Conservation (phyloP, 2,888 invertebrate genomes). For the Dryadula phaetusa region DNA sequence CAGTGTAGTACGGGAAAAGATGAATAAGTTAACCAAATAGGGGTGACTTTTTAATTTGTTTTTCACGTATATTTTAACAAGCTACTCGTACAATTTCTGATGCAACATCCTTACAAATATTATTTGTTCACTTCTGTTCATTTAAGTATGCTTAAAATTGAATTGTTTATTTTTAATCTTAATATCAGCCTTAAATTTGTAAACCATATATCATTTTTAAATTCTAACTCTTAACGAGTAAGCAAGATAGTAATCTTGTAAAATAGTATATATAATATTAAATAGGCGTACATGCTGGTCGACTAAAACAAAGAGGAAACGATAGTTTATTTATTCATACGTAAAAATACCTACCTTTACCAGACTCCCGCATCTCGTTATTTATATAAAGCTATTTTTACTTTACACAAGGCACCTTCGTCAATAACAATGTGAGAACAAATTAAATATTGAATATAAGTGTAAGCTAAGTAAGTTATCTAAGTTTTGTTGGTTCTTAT, state of each 20-base stretch:
- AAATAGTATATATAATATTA: background rate
- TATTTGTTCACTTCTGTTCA: background rate
- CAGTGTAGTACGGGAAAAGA: slow-evolving; percentile 14
- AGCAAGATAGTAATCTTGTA: no score
- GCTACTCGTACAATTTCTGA: slow-evolving; percentile 1
- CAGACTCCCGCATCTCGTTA: slow-evolving; percentile 23
- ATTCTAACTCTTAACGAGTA: no score
- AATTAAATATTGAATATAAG: background rate
- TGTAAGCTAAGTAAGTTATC: background rate
- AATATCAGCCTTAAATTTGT: background rate
- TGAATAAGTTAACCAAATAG: slow-evolving; percentile 24
- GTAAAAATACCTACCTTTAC: slow-evolving; percentile 24
- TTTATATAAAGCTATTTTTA: slow-evolving; percentile 27
- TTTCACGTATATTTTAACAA: slow-evolving; percentile 9
- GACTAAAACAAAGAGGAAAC: slow-evolving; percentile 6
- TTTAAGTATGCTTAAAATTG: background rate
- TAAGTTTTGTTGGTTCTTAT: no score
- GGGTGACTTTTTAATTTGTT: slow-evolving; percentile 17
- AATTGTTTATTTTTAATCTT: background rate
- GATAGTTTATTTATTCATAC: slow-evolving; percentile 21
- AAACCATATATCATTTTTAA: no score
- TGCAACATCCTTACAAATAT: background rate
- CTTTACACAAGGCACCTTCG: slow-evolving; percentile 37
- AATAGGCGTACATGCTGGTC: background rate
- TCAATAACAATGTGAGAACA: slow-evolving; percentile 28